These are phyloP conservation scores for Papilio demoleus DNA, from an alignment of 2,888 invertebrate species.

Conservation along the genomic window DNA sequence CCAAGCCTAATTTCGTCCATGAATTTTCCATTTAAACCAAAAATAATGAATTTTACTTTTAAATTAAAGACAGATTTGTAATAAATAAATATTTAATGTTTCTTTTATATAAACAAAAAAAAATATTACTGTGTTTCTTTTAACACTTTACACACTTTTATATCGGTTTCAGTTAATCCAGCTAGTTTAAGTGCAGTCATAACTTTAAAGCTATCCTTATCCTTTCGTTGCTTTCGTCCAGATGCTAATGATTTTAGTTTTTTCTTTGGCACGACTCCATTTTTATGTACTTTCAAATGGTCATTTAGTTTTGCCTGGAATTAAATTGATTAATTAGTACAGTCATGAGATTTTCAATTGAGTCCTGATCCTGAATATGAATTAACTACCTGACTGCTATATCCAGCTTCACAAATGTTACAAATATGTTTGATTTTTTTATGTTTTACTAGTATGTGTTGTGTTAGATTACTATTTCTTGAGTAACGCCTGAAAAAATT, in stretches of 20 bases:
- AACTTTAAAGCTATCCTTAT: constrained; percentile 59
- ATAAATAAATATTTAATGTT: constrained; percentile 6
- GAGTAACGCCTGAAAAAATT: constrained; percentile 72
- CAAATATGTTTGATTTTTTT: constrained; percentile 76
- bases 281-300: constrained; percentile 59
- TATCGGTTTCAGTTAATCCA: constrained; percentile 51
- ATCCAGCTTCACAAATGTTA: constrained; percentile 61
- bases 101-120: not conserved
- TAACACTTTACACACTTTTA: not conserved
- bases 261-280: constrained; percentile 44
- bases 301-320: constrained; percentile 64
- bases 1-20: too few species aligned
- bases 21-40: too few species aligned
- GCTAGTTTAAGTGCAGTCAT: constrained; percentile 68
- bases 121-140: not conserved
- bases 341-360: too few species aligned
- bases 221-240: constrained; percentile 67
- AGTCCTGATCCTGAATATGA: too few species aligned
- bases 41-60: too few species aligned
- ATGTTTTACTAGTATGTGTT: constrained; percentile 81
- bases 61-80: not conserved
- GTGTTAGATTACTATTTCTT: constrained; percentile 80
- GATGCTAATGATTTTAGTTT: constrained; percentile 54
- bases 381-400: constrained; percentile 66
- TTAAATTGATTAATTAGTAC: not conserved